Base-by-base conservation (phyloP, 2,888 invertebrate genomes). In the Daptonema setosum region DNA sequence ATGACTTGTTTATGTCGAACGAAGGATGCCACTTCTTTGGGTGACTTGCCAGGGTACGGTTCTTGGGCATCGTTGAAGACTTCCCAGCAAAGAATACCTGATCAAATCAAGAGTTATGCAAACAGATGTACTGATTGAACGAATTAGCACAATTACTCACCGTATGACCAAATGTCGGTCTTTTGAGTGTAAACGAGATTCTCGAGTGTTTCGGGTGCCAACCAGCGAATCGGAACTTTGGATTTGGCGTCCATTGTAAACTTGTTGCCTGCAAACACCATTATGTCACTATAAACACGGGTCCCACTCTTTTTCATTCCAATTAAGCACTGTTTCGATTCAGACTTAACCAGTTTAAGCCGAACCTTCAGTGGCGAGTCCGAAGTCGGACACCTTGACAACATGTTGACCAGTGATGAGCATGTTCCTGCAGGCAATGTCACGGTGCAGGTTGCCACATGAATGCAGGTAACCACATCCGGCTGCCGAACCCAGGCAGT, bases 11-110 rank as follows among this genome's bases (percentile, higher is more conserved):
- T 28, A 11, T 29, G 8, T 22, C 11, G 2, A 14, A 59, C 59
- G 20, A 28, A 24, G 17, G 14, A 20, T 35, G 47, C 52, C 1
- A 64, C 64, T 52, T 64, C 64, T 1, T 57, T 56, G 2, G 62
- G 48, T 1, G 59, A 59, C 63, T 63, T 60, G 35, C 57, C 60
- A 1, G 63, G 62, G 56, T 64, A 64, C 45, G 63, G 64, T 17
- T 60, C 61, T 1, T 59, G 58, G 22, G 62, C 64, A 47, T 62
- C 59, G 57, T 58, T 59, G 58, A 59, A 61, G 17, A 58, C 57
- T 57, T 58, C 58, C 58, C 58, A 58, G 54, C 54, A 52, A 25
- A 57, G 20, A 24, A 58, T n/a, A n/a, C n/a, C n/a, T n/a, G n/a
- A n/a, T n/a, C n/a, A n/a, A n/a, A n/a, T n/a, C n/a, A n/a, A n/a